A percentile compares a stretch with the other conserved stretches of the same genome.
phyloP scores from a whole-genome alignment of 2,113 vertebrate genomes.

The Macrotis lagotis region DNA sequence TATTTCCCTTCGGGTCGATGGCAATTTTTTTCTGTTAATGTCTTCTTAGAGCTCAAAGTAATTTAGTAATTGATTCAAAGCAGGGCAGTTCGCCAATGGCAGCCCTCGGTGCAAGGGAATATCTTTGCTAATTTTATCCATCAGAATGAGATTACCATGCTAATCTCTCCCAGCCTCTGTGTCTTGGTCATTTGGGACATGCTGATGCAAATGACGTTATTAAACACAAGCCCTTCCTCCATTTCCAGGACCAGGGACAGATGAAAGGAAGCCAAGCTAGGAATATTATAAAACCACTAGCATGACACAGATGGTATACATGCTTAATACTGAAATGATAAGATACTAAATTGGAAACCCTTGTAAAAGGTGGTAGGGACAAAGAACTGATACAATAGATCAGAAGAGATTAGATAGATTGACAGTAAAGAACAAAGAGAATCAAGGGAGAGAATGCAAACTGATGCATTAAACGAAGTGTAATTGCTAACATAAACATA shows the following conservation, averaged over 20 bases:
- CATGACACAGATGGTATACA: slow-evolving; percentile 41
- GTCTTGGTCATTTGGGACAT: slow-evolving; percentile 93
- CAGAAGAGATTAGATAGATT: slow-evolving; percentile 39
- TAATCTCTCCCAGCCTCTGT: slow-evolving; percentile 91
- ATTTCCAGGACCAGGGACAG: slow-evolving; percentile 57
- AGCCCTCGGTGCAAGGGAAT: slow-evolving; percentile 94
- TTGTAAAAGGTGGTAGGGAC: slow-evolving; percentile 45
- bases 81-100: slow-evolving; percentile 92
- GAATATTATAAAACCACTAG: slow-evolving; percentile 45
- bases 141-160: slow-evolving; percentile 99
- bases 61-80: slow-evolving; percentile 99
- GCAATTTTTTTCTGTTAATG: slow-evolving; percentile 99
- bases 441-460: slow-evolving; percentile 35
- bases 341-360: slow-evolving; percentile 40
- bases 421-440: slow-evolving; percentile 57
- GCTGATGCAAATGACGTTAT: slow-evolving; percentile 88
- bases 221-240: slow-evolving; percentile 84
- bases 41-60: slow-evolving; percentile 99
- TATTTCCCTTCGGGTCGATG: slow-evolving; percentile 97
- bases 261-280: slow-evolving; percentile 69
- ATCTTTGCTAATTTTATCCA: slow-evolving; percentile 99
- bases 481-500: slow-evolving; percentile 70
- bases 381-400: slow-evolving; percentile 55
- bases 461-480: slow-evolving; percentile 48
- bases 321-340: slow-evolving; percentile 48